These are phyloP conservation scores for Phymatocera aterrima DNA, from an alignment of 2,888 invertebrate species.

Conservation along the genomic window DNA sequence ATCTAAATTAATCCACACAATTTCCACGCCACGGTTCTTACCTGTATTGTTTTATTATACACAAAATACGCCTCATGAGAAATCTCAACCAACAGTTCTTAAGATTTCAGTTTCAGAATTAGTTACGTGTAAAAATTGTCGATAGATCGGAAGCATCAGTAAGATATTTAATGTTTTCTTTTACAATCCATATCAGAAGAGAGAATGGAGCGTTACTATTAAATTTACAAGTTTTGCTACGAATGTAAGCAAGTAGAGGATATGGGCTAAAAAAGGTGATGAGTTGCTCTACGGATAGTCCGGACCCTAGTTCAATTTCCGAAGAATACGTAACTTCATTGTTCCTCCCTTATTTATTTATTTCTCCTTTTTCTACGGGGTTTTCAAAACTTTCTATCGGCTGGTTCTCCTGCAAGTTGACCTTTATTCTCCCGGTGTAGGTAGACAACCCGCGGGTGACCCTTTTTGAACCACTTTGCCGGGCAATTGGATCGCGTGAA, in stretches of 20 bases:
- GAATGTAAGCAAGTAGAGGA: not conserved
- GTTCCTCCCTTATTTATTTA: conserved; percentile 15
- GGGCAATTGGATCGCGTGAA: not conserved
- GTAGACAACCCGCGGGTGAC: not conserved
- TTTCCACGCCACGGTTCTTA: not conserved
- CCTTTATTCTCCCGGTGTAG: conserved; percentile 21
- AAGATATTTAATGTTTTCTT: not conserved
- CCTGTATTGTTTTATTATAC: not conserved
- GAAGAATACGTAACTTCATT: not conserved
- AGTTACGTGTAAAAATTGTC: too few relatives aligned
- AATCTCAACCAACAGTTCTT: too few relatives aligned
- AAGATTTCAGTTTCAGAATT: too few relatives aligned
- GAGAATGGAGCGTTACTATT: not conserved
- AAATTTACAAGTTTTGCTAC: not conserved
- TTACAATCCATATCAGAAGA: not conserved
- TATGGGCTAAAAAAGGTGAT: not conserved
- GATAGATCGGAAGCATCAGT: too few relatives aligned
- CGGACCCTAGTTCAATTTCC: conserved; percentile 17
- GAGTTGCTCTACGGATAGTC: not conserved
- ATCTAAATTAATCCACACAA: not conserved
- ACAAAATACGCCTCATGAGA: not conserved
- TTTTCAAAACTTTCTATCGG: not conserved
- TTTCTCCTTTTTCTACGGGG: not conserved
- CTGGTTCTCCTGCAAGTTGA: not conserved
- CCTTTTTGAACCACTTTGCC: conserved; percentile 11